Evolutionary conservation across 1,140 invertebrate species (phyloP), one percentile per base, ranked within the genome.

Genomic region (Macrobrachium rosenbergii): DNA sequence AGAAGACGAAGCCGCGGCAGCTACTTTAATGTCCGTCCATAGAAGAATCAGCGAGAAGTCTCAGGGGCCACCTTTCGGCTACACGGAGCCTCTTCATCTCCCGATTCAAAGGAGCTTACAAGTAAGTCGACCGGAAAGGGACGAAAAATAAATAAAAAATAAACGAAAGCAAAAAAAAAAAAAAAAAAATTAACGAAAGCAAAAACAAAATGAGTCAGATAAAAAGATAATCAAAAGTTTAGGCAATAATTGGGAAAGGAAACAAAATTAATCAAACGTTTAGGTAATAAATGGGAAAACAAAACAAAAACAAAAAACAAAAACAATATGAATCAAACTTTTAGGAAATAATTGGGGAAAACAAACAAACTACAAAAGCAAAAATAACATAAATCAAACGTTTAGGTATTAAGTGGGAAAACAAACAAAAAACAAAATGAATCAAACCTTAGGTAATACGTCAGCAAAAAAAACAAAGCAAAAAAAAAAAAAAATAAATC

Each of bases 31-130:
- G 14, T 21, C 67, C 67, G 67, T 28, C n/a, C 21, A 28, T 23
- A 28, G 14, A n/a, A n/a, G 67, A 28, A 69, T 23, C 67, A 83
- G 52, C 21, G 23, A 75, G 12, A 63, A 77, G 0, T 28, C 59
- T 14, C 78, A 72, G 58, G 81, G 81, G 23, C 45, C 84, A 0
- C 14, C 67, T 0, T 73, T 87, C 43, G 64, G 77, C 3, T 6
- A 75, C 2, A 59, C 60, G 21, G 84, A 87, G 63, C 84, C 78
- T n/a, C 17, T 87, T 21, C 84, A 87, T 59, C 72, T 52, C 23
- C 84, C 84, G 11, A 87, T 87, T 75, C 77, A 81, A 58, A 81
- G 81, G 58, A 87, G 84, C 43, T 81, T 87, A 78, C 84, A 87
- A 78, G 84, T 87, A 58, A 79, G 76, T 60, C 11, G 5, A 11